These are phyloP conservation scores for Listrodromus nycthemerus DNA, from an alignment of 2,888 invertebrate species.

Conservation along the genomic window DNA sequence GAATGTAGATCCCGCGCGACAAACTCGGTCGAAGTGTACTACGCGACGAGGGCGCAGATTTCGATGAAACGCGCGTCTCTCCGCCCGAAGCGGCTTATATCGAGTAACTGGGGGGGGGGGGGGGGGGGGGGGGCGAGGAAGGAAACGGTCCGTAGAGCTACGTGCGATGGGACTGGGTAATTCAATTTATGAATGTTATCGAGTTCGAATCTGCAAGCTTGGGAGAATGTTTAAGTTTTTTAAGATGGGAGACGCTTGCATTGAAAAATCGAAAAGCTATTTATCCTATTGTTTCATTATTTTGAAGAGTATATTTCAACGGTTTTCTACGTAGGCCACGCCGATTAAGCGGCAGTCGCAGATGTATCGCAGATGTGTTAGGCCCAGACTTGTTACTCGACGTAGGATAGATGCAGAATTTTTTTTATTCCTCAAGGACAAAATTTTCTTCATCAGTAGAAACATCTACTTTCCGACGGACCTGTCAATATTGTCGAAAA, in stretches of 20 bases:
- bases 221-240: conserved; percentile 9
- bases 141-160: conserved; percentile 23
- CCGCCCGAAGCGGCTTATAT: conserved; percentile 45
- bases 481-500: too few species aligned
- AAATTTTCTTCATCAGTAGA: too few species aligned
- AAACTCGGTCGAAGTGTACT: conserved; percentile 35
- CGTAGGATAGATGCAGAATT: too few species aligned
- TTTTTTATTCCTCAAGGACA: too few species aligned
- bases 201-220: conserved; percentile 33
- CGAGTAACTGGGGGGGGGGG: not conserved
- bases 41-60: conserved; percentile 39
- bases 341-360: too few species aligned
- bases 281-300: not conserved
- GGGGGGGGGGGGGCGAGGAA: not conserved
- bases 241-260: not conserved
- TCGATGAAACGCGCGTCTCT: conserved; percentile 48
- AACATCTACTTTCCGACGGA: too few species aligned
- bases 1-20: conserved; percentile 44
- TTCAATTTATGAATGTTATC: conserved; percentile 60
- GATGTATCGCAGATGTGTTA: too few species aligned
- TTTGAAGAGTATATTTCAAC: too few species aligned
- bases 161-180: conserved; percentile 27
- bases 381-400: too few species aligned
- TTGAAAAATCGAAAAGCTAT: conserved; percentile 34
- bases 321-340: too few species aligned